Conservation (phyloP, 1,140 invertebrate species). For the Dendrolimus kikuchii region DNA sequence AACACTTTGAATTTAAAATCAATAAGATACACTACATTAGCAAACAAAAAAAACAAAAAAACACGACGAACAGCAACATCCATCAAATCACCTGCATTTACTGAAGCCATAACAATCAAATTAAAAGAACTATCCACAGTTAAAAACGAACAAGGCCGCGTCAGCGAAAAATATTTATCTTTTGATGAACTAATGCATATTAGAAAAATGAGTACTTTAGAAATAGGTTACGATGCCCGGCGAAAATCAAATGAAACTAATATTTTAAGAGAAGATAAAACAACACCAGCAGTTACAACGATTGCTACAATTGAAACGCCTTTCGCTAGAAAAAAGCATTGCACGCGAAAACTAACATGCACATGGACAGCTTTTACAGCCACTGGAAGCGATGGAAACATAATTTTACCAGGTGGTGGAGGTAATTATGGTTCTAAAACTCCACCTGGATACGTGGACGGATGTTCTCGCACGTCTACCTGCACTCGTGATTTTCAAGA, state of each 20-base stretch:
- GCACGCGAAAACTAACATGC: slow-evolving; percentile 56
- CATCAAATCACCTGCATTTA: slow-evolving; percentile 14
- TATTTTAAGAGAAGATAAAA: slow-evolving; percentile 10
- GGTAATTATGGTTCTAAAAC: slow-evolving; percentile 33
- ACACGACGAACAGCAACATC: slow-evolving; percentile 15
- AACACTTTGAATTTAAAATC: slow-evolving; percentile 32
- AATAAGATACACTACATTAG: slow-evolving; percentile 46
- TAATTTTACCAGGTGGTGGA: slow-evolving; percentile 15
- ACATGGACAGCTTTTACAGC: slow-evolving; percentile 45
- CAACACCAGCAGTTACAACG: slow-evolving; percentile 9
- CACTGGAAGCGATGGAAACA: slow-evolving; percentile 26
- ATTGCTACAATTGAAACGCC: slow-evolving; percentile 32
- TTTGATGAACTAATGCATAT: slow-evolving; percentile 61
- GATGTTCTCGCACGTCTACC: slow-evolving; percentile 54
- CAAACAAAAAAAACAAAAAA: slow-evolving; percentile 28
- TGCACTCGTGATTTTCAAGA: slow-evolving; percentile 52
- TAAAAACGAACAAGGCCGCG: slow-evolving; percentile 7
- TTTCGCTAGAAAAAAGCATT: slow-evolving; percentile 43
- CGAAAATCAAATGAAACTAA: slow-evolving; percentile 17
- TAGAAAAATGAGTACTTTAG: slow-evolving; percentile 31
- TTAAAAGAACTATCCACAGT: slow-evolving; percentile 9
- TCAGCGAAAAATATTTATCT: slow-evolving; percentile 60
- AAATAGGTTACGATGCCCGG: slow-evolving; percentile 18
- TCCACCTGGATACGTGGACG: slow-evolving; percentile 55
- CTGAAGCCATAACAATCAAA: slow-evolving; percentile 45